These are phyloP conservation scores for Jaculus jaculus DNA, from an alignment of 2,113 vertebrate genomes.

Conservation along the genomic window DNA sequence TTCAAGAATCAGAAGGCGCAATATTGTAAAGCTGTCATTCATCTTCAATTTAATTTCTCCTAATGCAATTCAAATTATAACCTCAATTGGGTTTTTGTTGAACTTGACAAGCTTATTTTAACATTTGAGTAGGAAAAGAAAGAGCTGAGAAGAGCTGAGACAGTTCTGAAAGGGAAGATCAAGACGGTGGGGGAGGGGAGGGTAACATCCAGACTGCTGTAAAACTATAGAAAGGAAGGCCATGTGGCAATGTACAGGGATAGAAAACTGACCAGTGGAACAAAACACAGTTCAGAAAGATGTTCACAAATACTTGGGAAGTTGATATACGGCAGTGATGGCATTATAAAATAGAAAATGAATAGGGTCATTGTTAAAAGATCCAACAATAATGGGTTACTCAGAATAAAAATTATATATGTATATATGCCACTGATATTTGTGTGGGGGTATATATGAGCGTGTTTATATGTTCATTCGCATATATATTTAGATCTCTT, in stretches of 20 bases:
- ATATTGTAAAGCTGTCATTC: not conserved
- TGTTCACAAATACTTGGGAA: not conserved
- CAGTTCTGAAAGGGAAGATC: conserved; percentile 15
- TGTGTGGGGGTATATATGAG: not conserved
- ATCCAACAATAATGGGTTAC: not conserved
- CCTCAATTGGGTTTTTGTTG: not conserved
- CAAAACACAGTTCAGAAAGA: not conserved
- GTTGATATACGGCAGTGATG: not conserved
- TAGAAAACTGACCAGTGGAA: not conserved
- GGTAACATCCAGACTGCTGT: not conserved
- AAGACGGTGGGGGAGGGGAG: not conserved
- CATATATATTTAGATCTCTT: not conserved
- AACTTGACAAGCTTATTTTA: conserved; percentile 43
- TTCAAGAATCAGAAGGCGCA: conserved; percentile 1
- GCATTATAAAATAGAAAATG: not conserved
- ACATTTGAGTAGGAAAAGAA: not conserved
- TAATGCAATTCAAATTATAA: conserved; percentile 19
- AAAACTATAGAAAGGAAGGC: not conserved
- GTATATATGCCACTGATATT: not conserved
- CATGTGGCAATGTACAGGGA: too few relatives aligned
- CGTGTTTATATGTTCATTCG: too few relatives aligned
- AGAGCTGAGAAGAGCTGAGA: conserved; percentile 1
- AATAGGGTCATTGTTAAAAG: not conserved
- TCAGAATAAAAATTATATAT: not conserved
- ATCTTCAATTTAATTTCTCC: conserved; percentile 16